Conservation (phyloP, 1,140 invertebrate genomes). For the Atta colombica region DNA sequence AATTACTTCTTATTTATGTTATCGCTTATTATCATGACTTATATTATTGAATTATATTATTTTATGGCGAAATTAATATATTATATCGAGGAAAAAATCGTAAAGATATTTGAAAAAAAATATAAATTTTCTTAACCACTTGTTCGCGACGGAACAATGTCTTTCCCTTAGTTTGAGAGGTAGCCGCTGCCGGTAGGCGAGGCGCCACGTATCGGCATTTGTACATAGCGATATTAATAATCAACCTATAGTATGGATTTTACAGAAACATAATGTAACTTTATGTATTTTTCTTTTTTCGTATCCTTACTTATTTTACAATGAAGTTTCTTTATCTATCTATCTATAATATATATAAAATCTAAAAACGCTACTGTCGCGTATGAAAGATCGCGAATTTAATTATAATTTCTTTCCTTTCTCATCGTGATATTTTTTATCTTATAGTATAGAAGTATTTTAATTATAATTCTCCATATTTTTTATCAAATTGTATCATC, state of each 20-base stretch:
- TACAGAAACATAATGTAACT: not conserved
- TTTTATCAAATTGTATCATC: not conserved
- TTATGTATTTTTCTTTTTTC: not conserved
- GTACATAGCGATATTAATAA: conserved; percentile 12
- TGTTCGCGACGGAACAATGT: conserved; percentile 46
- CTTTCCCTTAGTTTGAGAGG: conserved; percentile 58
- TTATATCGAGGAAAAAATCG: not conserved
- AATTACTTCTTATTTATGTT: not conserved
- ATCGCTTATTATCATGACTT: not conserved
- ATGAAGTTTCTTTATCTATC: not conserved
- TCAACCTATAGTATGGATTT: conserved; percentile 5
- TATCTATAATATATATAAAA: not conserved
- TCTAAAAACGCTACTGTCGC: not conserved
- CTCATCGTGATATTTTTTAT: not conserved
- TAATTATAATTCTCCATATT: conserved; percentile 6
- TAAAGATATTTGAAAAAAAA: not conserved
- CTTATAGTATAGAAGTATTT: not conserved
- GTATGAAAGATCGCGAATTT: not conserved
- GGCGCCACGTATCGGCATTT: conserved; percentile 76
- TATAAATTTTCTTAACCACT: conserved; percentile 5
- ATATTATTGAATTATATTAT: not conserved
- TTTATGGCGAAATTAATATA: not conserved
- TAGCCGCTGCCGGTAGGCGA: conserved; percentile 64
- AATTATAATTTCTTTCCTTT: conserved; percentile 3
- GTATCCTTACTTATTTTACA: not conserved